Conservation (phyloP, 53 echinoderm and acorn worm species). For the Paelopatides confundens region DNA sequence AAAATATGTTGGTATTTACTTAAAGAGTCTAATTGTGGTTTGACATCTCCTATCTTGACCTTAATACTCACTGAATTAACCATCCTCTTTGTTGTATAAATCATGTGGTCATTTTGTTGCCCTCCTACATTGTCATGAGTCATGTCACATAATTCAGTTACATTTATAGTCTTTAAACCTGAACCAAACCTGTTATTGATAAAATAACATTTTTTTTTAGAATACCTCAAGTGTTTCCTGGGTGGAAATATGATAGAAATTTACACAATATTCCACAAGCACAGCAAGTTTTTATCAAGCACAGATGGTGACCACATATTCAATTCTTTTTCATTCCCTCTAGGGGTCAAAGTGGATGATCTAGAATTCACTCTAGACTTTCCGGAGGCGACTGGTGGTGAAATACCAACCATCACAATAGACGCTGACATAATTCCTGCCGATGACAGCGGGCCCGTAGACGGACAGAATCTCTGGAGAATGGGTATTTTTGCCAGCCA, state of each 20-base stretch:
- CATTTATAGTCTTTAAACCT: too few relatives aligned
- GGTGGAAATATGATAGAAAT: too few relatives aligned
- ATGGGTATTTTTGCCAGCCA: slow-evolving; percentile 83
- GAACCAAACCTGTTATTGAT: too few relatives aligned
- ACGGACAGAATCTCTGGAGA: slow-evolving; percentile 82
- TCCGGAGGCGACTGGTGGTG: slow-evolving; percentile 38
- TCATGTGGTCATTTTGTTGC: too few relatives aligned
- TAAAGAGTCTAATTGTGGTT: background rate
- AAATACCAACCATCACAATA: slow-evolving; percentile 56
- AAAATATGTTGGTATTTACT: too few relatives aligned
- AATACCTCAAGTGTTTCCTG: too few relatives aligned
- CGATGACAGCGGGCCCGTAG: slow-evolving; percentile 79
- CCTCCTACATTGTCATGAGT: too few relatives aligned
- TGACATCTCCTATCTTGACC: background rate
- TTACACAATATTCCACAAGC: background rate
- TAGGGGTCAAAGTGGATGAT: slow-evolving; percentile 44
- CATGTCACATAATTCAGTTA: too few relatives aligned
- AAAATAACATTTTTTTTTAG: too few relatives aligned
- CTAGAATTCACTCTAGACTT: slow-evolving; percentile 63
- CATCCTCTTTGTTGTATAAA: too few relatives aligned
- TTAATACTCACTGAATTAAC: background rate
- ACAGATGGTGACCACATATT: background rate
- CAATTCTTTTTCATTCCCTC: background rate
- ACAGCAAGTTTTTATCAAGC: background rate
- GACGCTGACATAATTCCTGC: slow-evolving; percentile 61